phyloP scores from a whole-genome alignment of 2,797 vertebrate species.

The Rhinichthys osculus region DNA sequence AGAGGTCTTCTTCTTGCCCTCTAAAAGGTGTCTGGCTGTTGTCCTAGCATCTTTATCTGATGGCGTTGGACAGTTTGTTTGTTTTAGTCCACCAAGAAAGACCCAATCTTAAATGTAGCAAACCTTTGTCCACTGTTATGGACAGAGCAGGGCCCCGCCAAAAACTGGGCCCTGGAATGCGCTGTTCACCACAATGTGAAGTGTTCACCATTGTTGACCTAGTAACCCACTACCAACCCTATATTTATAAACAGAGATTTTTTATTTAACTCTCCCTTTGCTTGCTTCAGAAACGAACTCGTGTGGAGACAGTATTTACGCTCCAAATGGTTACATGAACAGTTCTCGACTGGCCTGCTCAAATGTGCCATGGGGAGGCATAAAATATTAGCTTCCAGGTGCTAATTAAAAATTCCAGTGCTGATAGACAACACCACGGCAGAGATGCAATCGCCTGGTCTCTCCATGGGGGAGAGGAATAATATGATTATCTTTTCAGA shows the following conservation, averaged over 20 bases:
- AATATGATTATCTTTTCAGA: constrained; percentile 54
- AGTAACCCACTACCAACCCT: constrained; percentile 16
- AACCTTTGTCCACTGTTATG: too few relatives aligned
- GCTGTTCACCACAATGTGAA: background rate
- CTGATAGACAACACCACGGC: constrained; percentile 56
- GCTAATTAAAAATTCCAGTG: constrained; percentile 60
- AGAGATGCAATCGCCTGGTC: constrained; percentile 55
- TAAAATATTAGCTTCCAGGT: constrained; percentile 50
- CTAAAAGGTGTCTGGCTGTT: too few relatives aligned
- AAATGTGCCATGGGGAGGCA: constrained; percentile 38
- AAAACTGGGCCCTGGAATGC: too few relatives aligned
- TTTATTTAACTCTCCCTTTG: background rate
- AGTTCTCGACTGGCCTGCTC: background rate
- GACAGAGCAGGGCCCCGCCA: too few relatives aligned
- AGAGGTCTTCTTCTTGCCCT: too few relatives aligned
- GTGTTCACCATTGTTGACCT: constrained; percentile 1
- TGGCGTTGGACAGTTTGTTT: too few relatives aligned
- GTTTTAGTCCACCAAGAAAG: too few relatives aligned
- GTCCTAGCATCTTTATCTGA: too few relatives aligned
- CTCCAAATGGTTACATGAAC: constrained; percentile 7
- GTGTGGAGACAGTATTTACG: background rate
- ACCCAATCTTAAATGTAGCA: too few relatives aligned
- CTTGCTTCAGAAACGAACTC: background rate
- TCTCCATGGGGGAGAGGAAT: constrained; percentile 49
- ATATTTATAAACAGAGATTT: background rate